phyloP scores from a whole-genome alignment of 2,113 vertebrate species.

The Pterocles burchelli region DNA sequence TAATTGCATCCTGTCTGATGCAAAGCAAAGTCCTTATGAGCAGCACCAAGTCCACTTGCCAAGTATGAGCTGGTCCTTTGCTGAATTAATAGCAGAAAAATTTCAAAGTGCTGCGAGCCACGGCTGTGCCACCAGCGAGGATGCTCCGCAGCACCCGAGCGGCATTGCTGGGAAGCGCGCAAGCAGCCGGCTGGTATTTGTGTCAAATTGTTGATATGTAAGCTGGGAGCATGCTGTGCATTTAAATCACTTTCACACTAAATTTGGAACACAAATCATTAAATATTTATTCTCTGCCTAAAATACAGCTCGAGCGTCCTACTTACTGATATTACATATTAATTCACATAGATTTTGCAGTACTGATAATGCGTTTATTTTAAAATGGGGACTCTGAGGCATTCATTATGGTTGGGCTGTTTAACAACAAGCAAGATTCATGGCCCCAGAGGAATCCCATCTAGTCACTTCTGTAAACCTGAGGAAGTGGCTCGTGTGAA shows the following conservation, averaged over 20 bases:
- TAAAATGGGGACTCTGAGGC: conserved; percentile 4
- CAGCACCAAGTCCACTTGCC: not conserved
- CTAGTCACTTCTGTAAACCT: not conserved
- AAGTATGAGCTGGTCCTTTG: not conserved
- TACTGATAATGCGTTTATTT: conserved; percentile 24
- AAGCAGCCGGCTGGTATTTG: not conserved
- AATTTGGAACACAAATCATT: conserved; percentile 69
- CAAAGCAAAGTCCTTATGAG: not conserved
- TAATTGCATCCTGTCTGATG: not conserved
- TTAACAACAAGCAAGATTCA: not conserved
- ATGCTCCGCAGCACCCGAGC: not conserved
- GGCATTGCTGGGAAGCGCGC: rapidly evolving
- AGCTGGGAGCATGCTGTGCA: conserved; percentile 41
- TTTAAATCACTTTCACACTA: conserved; percentile 64
- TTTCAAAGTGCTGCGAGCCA: not conserved
- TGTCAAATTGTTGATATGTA: conserved; percentile 56
- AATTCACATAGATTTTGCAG: conserved; percentile 45
- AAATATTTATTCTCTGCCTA: conserved; percentile 78
- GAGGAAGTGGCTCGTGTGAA: not conserved
- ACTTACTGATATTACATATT: conserved; percentile 65
- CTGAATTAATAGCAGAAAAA: not conserved
- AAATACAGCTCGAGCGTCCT: conserved; percentile 52
- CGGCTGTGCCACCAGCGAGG: rapidly evolving
- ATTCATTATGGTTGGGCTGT: not conserved
- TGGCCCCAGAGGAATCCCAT: not conserved